Base-by-base conservation (phyloP, 2,888 invertebrate genomes). In the Epicampocera succincta region DNA sequence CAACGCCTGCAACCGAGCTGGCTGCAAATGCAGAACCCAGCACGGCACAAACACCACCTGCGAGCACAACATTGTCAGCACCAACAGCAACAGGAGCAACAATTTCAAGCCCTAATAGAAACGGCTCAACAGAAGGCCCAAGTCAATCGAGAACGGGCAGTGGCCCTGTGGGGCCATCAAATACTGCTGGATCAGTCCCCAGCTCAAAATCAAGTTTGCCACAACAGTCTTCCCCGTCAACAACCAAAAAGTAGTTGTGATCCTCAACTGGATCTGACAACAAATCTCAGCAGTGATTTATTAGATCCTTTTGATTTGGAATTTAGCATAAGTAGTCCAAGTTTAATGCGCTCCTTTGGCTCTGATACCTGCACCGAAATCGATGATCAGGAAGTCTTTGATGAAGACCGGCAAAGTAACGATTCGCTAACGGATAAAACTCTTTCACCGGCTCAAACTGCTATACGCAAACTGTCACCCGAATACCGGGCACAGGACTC, bases 151-250 rank as follows among this genome's bases (percentile, higher is more conserved):
- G 89, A 90, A 84, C 90, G 90, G 77, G 91, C 91, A 85, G 88
- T 82, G 87, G 90, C 87, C 44, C 85, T 91, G 71, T 91, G 91
- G 91, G 91, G 91, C 38, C 88, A 87, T 60, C 88, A 90, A 79
- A 83, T 88, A 42, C 87, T 85, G 80, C 84, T 87, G 87, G 87
- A 86, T 38, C 84, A 82, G 46, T 85, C 86, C 68, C 85, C 86
- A 83, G 86, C 84, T 85, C 86, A 86, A 87, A 89, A 86, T 86
- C 88, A 85, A 61, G 86, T 88, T n/a, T 89, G 90, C 84, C 89
- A 87, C 90, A 91, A 91, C 91, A 91, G 91, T 85, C 90, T 90
- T 81, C 91, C 91, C 73, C 90, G 90, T 9, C 90, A 86, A 84
- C 88, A 87, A 85, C 89, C 88, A 87, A 89, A 88, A 87, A 90